A percentile compares a stretch with the other conserved stretches of the same genome.
Conservation (phyloP, 2,113 vertebrate genomes). For the Cryptotis parvus region DNA sequence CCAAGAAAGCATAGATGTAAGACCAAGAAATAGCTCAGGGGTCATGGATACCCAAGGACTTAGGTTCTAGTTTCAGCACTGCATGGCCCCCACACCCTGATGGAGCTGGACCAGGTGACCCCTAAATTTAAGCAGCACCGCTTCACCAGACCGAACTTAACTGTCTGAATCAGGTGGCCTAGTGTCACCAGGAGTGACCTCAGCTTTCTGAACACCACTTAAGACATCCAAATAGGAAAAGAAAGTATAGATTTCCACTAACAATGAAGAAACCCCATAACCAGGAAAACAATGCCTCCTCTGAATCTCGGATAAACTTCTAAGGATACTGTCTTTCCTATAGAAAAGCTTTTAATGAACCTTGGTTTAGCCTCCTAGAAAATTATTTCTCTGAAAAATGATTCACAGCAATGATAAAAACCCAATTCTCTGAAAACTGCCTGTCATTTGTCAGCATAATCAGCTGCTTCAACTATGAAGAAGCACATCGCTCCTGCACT, state of each 20-base stretch:
- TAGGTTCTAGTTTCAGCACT: too few species aligned
- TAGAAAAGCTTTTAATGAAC: constrained; percentile 39
- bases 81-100: too few species aligned
- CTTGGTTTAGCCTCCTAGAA: constrained; percentile 23
- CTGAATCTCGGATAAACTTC: constrained; percentile 17
- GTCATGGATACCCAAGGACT: too few species aligned
- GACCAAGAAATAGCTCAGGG: too few species aligned
- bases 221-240: too few species aligned
- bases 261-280: constrained; percentile 27
- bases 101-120: too few species aligned
- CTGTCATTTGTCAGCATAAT: background rate
- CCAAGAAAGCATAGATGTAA: too few species aligned
- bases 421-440: constrained; percentile 34
- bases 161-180: too few species aligned
- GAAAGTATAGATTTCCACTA: background rate
- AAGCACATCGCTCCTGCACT: background rate
- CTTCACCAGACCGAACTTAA: too few species aligned
- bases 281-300: background rate
- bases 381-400: constrained; percentile 45
- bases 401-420: constrained; percentile 17
- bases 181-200: too few species aligned
- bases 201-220: too few species aligned
- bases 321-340: background rate
- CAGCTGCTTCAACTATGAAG: background rate
- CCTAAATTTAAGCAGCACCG: too few species aligned